These are phyloP conservation scores for Sternarchorhynchus goeldii DNA, from an alignment of 2,797 vertebrate species.

Conservation along the genomic window DNA sequence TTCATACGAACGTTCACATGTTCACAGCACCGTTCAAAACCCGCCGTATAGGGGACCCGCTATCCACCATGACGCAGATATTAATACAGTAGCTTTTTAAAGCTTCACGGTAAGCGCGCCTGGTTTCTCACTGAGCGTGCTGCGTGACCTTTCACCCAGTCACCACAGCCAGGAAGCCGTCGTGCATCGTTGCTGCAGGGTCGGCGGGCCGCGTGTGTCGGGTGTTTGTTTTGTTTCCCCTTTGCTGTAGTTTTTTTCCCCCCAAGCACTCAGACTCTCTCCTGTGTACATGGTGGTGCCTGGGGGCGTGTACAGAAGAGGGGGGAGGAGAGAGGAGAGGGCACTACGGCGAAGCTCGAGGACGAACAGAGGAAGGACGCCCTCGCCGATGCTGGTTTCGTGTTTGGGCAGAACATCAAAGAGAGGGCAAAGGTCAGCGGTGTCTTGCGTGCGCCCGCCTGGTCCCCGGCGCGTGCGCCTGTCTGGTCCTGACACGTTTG, in stretches of 20 bases:
- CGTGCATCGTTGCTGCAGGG: background rate
- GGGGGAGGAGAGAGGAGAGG: constrained; percentile 45
- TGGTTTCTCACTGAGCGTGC: background rate
- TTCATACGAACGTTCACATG: too few relatives aligned
- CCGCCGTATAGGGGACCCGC: background rate
- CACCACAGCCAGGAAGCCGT: background rate
- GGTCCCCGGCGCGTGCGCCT: background rate
- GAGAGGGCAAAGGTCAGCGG: constrained; percentile 91
- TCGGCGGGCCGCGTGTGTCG: background rate
- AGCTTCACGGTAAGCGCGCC: background rate
- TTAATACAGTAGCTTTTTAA: background rate
- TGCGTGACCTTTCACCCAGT: background rate
- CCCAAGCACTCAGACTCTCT: background rate
- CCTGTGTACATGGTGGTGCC: background rate
- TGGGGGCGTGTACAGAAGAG: constrained; percentile 26
- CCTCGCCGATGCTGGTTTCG: constrained; percentile 81
- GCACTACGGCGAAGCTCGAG: constrained; percentile 60
- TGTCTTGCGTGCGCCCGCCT: constrained; percentile 24
- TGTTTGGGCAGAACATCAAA: constrained; percentile 96
- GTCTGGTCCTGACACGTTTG: background rate
- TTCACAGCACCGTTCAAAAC: too few relatives aligned
- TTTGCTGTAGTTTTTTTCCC: background rate
- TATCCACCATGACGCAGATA: background rate
- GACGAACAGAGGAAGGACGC: constrained; percentile 74
- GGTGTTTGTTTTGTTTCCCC: background rate